A percentile compares a stretch with the other conserved stretches of the same genome.
phyloP scores from a whole-genome alignment of 2,888 invertebrate genomes.

The Dasypogon diadema region DNA sequence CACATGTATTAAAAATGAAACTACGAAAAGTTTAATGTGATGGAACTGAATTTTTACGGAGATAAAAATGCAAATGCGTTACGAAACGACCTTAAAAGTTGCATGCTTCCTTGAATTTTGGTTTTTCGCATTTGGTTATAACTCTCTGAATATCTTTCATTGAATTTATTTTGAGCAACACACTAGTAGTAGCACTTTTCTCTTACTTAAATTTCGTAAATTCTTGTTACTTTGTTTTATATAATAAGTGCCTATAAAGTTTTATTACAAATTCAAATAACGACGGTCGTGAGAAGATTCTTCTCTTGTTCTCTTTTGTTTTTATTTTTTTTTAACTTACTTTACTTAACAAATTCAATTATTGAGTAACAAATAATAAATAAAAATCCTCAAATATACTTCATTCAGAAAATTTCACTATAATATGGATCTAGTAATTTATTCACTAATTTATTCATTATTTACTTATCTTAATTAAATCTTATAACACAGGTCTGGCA shows the following conservation, averaged over 20 bases:
- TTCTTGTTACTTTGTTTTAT: conserved; percentile 35
- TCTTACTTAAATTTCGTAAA: conserved; percentile 19
- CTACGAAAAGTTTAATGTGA: background rate
- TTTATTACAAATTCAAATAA: conserved; percentile 48
- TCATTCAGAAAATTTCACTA: conserved; percentile 46
- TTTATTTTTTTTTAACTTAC: conserved; percentile 16
- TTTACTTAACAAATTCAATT: conserved; percentile 42
- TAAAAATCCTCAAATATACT: conserved; percentile 31
- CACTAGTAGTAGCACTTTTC: background rate
- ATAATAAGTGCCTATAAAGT: conserved; percentile 46
- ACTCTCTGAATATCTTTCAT: background rate
- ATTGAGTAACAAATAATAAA: conserved; percentile 22
- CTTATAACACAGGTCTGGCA: conserved; percentile 68
- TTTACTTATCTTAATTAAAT: conserved; percentile 41
- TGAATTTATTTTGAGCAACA: conserved; percentile 3
- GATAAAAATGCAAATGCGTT: conserved; percentile 22
- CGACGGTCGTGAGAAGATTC: conserved; percentile 34
- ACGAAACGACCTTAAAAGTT: conserved; percentile 15
- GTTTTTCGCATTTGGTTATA: background rate
- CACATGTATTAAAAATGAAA: background rate
- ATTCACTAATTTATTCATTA: conserved; percentile 34
- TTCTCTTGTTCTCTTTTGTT: conserved; percentile 9
- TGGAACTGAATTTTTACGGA: background rate
- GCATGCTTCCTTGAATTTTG: background rate
- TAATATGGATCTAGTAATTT: conserved; percentile 38